A percentile compares a stretch with the other conserved stretches of the same genome.
phyloP scores from a whole-genome alignment of 2,888 invertebrate genomes.

The Liodrosophila aerea region DNA sequence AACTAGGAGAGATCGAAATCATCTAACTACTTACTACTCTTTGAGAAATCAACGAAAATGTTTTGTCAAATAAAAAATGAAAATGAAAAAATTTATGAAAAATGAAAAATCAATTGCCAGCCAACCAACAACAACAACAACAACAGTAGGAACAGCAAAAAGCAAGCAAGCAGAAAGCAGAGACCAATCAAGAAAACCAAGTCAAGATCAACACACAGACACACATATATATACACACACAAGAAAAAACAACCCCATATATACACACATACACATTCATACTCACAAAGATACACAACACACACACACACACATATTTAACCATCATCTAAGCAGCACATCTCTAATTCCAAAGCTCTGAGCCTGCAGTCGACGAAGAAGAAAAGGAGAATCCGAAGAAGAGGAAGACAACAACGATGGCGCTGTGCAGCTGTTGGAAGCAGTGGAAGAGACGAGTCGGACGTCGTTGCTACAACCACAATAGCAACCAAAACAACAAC shows the following conservation, averaged over 20 bases:
- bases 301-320: slow-evolving; percentile 47
- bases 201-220: slow-evolving; percentile 65
- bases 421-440: slow-evolving; percentile 44
- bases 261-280: slow-evolving; percentile 33
- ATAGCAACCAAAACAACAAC: slow-evolving; percentile 51
- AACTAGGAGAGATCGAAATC: slow-evolving; percentile 72
- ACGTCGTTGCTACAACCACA: slow-evolving; percentile 54
- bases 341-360: slow-evolving; percentile 77
- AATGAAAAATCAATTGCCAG: slow-evolving; percentile 68
- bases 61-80: slow-evolving; percentile 65
- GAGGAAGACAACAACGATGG: slow-evolving; percentile 35
- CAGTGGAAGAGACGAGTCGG: slow-evolving; percentile 24
- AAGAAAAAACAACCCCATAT: slow-evolving; percentile 26
- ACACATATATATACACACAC: background rate
- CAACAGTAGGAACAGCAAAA: slow-evolving; percentile 35
- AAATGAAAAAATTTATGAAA: slow-evolving; percentile 67
- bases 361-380: slow-evolving; percentile 59
- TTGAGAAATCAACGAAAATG: slow-evolving; percentile 62
- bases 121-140: slow-evolving; percentile 57
- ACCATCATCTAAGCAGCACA: slow-evolving; percentile 63
- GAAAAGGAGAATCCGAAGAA: slow-evolving; percentile 20
- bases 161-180: slow-evolving; percentile 49
- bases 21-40: slow-evolving; percentile 30
- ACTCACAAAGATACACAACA: slow-evolving; percentile 42
- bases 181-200: slow-evolving; percentile 64